Evolutionary conservation across 2,113 vertebrate species (phyloP), one percentile per base, ranked within the genome.

Genomic region (Notothenia coriiceps): DNA sequence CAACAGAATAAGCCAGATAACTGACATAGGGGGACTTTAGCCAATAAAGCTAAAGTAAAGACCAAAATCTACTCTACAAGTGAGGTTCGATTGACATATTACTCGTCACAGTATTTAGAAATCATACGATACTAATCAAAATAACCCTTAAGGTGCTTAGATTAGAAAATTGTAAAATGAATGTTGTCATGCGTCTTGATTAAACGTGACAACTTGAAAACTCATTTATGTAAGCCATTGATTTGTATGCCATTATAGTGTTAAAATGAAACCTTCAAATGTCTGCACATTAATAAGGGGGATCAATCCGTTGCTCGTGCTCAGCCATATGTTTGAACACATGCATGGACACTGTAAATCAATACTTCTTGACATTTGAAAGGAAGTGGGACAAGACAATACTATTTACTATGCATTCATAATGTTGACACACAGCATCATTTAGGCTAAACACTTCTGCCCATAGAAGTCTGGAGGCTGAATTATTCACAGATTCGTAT

Each of bases 191-290:
- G n/a, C 63, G 86, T 83, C 60, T 86, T 60, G 69, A 88, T 86
- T 60, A 81, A 86, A 55, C 40, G 25, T 82, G 79, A 79, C 82
- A 80, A 40, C 68, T 75, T 86, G 70, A 83, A 89, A 86, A 74
- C 52, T 83, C 54, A 77, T 86, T 90, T 90, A 74, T 82, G 33
- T 65, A 80, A 69, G 76, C 57, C 20, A 86, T 77, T 85, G 85
- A 85, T 86, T 86, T 88, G 79, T 55, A 76, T 72, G 75, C n/a
- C 80, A 80, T 29, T 67, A 64, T 15, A 57, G 49, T 69, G 78
- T 77, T 60, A 51, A 87, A 83, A 81, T 72, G 71, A 82, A 88
- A 80, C 51, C 66, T 85, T 86, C 72, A 88, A 74, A 80, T 46
- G 52, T 29, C 80, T 73, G 59, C 68, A 62, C 73, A 71, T 83